phyloP scores from a whole-genome alignment of 30 jellyfish, hydroid and myxozoan species.

The Aurelia sp. region DNA sequence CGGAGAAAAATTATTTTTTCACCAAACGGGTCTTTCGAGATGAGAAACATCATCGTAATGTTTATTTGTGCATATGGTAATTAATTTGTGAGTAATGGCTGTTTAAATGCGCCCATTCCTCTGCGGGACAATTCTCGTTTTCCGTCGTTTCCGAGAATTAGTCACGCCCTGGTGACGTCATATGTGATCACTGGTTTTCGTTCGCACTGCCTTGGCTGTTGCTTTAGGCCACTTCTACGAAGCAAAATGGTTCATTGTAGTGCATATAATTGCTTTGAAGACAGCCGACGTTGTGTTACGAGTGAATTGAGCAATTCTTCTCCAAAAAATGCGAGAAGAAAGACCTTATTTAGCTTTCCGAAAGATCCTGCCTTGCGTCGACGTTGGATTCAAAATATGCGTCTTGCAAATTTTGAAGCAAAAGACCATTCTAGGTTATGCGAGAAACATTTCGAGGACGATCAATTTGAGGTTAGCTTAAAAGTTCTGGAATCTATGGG shows the following conservation, averaged over 20 bases:
- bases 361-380: not conserved
- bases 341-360: not conserved
- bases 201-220: not conserved
- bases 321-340: not conserved
- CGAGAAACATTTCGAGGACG: slow-evolving; percentile 20
- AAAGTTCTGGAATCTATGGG: not conserved
- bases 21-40: too few species aligned
- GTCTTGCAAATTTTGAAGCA: not conserved
- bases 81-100: not conserved
- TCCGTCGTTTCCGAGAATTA: slow-evolving; percentile 12
- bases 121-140: too few species aligned
- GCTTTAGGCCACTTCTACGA: not conserved
- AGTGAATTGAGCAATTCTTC: not conserved
- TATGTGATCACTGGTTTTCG: slow-evolving; percentile 3
- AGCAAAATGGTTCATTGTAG: not conserved
- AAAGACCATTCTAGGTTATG: slow-evolving; percentile 1
- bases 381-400: slow-evolving; percentile 1
- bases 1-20: too few species aligned
- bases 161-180: slow-evolving; percentile 10
- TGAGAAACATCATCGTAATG: not conserved
- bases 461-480: slow-evolving; percentile 13
- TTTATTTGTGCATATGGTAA: not conserved
- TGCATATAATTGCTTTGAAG: slow-evolving; percentile 9
- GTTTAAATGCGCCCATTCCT: not conserved
- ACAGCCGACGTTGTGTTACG: not conserved